A percentile compares a stretch with the other conserved stretches of the same genome.
Conservation (phyloP, 2,113 vertebrate species). For the Oncorhynchus nerka region DNA sequence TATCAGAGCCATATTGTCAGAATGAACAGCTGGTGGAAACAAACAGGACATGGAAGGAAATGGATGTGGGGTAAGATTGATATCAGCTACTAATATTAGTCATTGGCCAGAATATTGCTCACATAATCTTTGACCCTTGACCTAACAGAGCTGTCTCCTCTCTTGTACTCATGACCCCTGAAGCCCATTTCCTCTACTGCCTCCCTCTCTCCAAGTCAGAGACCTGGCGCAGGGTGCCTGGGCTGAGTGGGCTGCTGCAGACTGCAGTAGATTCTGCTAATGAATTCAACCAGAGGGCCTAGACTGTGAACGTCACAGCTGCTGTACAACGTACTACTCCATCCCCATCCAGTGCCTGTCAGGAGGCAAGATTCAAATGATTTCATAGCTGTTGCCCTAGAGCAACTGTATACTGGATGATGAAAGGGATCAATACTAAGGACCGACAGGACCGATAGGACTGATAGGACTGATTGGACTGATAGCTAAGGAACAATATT, state of each 20-base stretch:
- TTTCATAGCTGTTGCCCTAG: conserved; percentile 60
- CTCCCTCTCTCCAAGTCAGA: conserved; percentile 27
- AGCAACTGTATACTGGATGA: conserved; percentile 48
- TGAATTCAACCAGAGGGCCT: conserved; percentile 58
- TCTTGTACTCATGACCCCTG: conserved; percentile 30
- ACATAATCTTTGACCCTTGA: not conserved
- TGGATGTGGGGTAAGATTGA: conserved; percentile 16
- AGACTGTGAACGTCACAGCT: conserved; percentile 29
- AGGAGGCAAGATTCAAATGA: conserved; percentile 53
- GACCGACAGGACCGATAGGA: too few relatives aligned
- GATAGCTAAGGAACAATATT: not conserved
- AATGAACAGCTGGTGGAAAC: conserved; percentile 21
- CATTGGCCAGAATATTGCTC: not conserved
- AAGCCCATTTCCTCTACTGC: not conserved
- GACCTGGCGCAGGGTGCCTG: conserved; percentile 16
- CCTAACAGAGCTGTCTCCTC: not conserved
- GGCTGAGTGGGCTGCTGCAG: conserved; percentile 53
- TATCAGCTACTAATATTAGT: conserved; percentile 33
- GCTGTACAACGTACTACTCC: conserved; percentile 55
- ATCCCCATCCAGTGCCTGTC: conserved; percentile 40
- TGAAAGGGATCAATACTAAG: not conserved
- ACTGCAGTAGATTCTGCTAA: conserved; percentile 43
- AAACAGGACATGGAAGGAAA: conserved; percentile 27
- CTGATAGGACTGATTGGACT: not conserved
- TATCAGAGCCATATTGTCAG: conserved; percentile 14